These are phyloP conservation scores for Palythoa grandiflora DNA, from an alignment of 92 coral and sea anemone species.

Conservation along the genomic window DNA sequence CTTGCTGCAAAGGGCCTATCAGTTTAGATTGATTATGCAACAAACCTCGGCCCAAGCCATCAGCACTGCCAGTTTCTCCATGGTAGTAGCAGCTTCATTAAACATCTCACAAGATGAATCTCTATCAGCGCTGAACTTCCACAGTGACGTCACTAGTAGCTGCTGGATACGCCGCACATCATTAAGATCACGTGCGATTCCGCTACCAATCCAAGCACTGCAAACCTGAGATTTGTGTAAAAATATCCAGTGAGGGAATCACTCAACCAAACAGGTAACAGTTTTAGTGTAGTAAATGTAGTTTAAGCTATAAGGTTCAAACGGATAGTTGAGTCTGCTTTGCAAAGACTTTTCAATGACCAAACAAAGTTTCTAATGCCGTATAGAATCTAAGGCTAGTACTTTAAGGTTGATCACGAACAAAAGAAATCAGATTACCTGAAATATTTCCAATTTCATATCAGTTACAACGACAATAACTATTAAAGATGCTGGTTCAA, in stretches of 20 bases:
- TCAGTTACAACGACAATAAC: too few species aligned
- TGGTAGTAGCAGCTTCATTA: constrained; percentile 98
- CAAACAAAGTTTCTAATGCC: too few species aligned
- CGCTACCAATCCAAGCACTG: constrained; percentile 99
- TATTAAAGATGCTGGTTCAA: too few species aligned
- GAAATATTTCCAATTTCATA: too few species aligned
- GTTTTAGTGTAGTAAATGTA: too few species aligned
- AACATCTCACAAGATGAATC: constrained; percentile 94
- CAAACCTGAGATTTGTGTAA: constrained; percentile 73
- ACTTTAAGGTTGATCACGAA: too few species aligned
- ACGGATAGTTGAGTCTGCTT: too few species aligned
- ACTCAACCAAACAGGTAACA: neutral
- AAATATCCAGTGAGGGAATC: neutral
- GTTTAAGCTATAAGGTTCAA: too few species aligned
- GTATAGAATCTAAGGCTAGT: too few species aligned
- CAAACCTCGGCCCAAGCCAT: constrained; percentile 99
- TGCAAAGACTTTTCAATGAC: too few species aligned
- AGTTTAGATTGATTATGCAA: neutral
- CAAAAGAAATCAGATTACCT: too few species aligned
- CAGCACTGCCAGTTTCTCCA: constrained; percentile 97
- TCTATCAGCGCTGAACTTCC: constrained; percentile 94
- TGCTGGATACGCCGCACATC: constrained; percentile 98
- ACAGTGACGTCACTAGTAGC: constrained; percentile 93
- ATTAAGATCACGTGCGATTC: constrained; percentile 96
- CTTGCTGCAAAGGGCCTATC: too few species aligned